Base-by-base conservation (phyloP, 1,140 invertebrate species). In the Drosophila funebris region DNA sequence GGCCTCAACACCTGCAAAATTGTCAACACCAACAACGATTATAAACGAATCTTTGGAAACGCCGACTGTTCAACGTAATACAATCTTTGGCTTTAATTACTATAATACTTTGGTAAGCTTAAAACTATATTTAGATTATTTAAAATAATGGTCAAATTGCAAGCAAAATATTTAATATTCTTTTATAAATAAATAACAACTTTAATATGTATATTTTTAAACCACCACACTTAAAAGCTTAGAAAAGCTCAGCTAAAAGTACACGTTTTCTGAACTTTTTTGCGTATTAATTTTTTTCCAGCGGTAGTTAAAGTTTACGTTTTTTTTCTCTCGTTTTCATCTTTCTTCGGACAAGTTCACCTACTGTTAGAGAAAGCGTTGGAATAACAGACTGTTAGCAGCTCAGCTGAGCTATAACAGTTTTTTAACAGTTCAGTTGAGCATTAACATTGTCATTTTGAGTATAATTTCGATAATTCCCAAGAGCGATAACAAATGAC, bases 1-100 rank as follows among this genome's bases (percentile, higher is more conserved):
- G 39, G 81, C 74, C 9, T 66, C 57, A 2, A 85, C 74, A 1
- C 82, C 81, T 0, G 63, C 80, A 0, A 44, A 67, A 9, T 5
- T 66, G 27, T 16, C 44, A 1, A 36, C 50, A 1, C 57, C 78
- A 9, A 22, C 46, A 9, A 31, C 44, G 11, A 27, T 50, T 4
- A 39, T 41, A 0, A n/a, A 18, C 13, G 14, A 20, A 1, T 50
- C 52, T 41, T 29, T 66, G 52, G 62, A 72, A 43, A 72, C 62
- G 11, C 18, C 53, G 8, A 22, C 13, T 14, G 53, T 20, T 13
- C 52, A 66, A 14, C 53, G 61, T 0, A 67, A 66, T 22, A 36
- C 16, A 0, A 50, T 29, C n/a, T 67, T 41, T 67, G 69, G 62
- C 24, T 72, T 72, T 18, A 66, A 66, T 27, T 72, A 43, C 16